phyloP scores from a whole-genome alignment of 2,113 vertebrate species.

The Anhinga rufa region DNA sequence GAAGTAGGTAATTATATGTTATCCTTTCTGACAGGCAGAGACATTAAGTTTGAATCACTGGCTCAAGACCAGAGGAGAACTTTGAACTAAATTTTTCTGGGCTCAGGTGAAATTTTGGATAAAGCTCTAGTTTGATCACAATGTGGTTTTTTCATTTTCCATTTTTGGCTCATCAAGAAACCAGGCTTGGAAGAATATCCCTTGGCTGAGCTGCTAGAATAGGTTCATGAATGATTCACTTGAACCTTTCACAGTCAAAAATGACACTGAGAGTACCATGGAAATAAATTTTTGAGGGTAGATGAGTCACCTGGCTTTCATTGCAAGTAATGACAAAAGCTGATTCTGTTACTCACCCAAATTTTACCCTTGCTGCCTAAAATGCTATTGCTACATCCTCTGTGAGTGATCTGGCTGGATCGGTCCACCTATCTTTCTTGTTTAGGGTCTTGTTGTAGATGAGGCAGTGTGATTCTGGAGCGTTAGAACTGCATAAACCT shows the following conservation, averaged over 20 bases:
- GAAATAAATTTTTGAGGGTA: conserved; percentile 44
- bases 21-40: background rate
- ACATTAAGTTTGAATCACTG: background rate
- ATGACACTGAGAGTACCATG: conserved; percentile 8
- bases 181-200: background rate
- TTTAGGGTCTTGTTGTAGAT: background rate
- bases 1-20: background rate
- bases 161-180: conserved; percentile 1
- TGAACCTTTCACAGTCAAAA: conserved; percentile 39
- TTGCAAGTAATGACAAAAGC: conserved; percentile 35
- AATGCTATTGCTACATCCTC: background rate
- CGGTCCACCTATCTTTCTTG: background rate
- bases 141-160: background rate
- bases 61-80: background rate
- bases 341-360: background rate
- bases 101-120: background rate
- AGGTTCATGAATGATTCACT: conserved; percentile 37
- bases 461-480: background rate
- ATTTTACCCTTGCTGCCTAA: background rate
- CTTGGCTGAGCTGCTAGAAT: background rate
- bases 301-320: conserved; percentile 40
- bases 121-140: background rate
- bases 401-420: background rate
- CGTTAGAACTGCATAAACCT: background rate
- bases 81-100: background rate